These are phyloP conservation scores for Hyppa rectilinea DNA, from an alignment of 2,888 invertebrate genomes.

Conservation along the genomic window DNA sequence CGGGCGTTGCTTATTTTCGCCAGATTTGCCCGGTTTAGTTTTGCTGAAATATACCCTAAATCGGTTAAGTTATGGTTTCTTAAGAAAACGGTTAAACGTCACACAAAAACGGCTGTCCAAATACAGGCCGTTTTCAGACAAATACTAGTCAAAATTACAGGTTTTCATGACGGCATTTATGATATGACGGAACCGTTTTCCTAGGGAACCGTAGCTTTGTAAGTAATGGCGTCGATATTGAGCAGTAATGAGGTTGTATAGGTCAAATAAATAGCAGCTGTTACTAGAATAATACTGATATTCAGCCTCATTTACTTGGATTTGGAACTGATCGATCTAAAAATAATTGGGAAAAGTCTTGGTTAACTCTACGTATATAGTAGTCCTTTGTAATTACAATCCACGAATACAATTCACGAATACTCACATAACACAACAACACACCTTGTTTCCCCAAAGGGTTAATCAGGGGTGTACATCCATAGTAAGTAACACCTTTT, in stretches of 20 bases:
- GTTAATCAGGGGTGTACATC: too few relatives aligned
- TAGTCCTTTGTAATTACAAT: slow-evolving; percentile 15
- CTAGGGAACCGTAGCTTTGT: not conserved
- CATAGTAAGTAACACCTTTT: too few relatives aligned
- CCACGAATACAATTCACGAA: too few relatives aligned
- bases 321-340: not conserved
- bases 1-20: too few relatives aligned
- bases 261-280: not conserved
- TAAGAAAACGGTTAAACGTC: not conserved
- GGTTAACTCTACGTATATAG: not conserved
- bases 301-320: not conserved
- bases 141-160: not conserved
- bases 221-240: not conserved
- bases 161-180: not conserved
- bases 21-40: too few relatives aligned
- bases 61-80: too few relatives aligned
- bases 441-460: too few relatives aligned
- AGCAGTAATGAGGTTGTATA: slow-evolving; percentile 1
- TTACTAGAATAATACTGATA: not conserved
- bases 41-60: too few relatives aligned
- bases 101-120: not conserved
- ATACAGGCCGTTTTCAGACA: not conserved
- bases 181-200: not conserved
- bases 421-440: too few relatives aligned
- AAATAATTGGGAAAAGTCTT: not conserved